phyloP scores from a whole-genome alignment of 2,888 invertebrate genomes.

The Vanessa cardui region DNA sequence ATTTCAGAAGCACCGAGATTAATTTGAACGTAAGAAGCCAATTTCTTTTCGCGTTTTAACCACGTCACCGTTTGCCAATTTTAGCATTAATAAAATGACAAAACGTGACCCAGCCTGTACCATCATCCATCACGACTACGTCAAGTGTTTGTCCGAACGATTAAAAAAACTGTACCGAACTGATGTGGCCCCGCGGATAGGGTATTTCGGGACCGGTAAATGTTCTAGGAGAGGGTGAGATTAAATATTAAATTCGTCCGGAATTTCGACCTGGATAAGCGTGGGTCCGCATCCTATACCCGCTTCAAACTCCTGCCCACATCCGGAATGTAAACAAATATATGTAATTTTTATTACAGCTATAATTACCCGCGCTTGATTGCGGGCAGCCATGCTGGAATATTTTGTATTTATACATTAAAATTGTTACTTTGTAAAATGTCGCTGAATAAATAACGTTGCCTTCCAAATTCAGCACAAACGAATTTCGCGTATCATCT shows the following conservation, averaged over 20 bases:
- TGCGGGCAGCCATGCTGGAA: conserved; percentile 31
- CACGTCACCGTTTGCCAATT: conserved; percentile 78
- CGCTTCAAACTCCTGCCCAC: conserved; percentile 64
- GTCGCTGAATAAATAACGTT: conserved; percentile 6
- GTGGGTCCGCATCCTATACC: conserved; percentile 45
- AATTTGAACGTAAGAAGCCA: not conserved
- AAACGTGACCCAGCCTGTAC: conserved; percentile 70
- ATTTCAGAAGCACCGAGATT: not conserved
- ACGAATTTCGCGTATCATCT: not conserved
- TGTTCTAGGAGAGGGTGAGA: conserved; percentile 81
- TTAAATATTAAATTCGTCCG: conserved; percentile 82
- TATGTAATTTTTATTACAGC: conserved; percentile 64
- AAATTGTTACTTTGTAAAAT: conserved; percentile 15
- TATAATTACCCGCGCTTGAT: conserved; percentile 42
- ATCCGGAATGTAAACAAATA: conserved; percentile 67
- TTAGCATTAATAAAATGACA: conserved; percentile 83
- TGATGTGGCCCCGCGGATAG: conserved; percentile 49
- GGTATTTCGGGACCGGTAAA: conserved; percentile 77
- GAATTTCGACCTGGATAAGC: conserved; percentile 77
- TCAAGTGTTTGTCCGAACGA: conserved; percentile 76
- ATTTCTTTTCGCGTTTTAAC: conserved; percentile 51
- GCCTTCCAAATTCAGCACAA: not conserved
- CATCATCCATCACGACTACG: conserved; percentile 78
- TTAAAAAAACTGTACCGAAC: conserved; percentile 75
- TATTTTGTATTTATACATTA: conserved; percentile 15